Percentiles rank a stretch among this genome's conserved stretches.
These are phyloP conservation scores for Trididemnum miniatum DNA, from an alignment of 23 tunicate genomes.

Conservation along the genomic window DNA sequence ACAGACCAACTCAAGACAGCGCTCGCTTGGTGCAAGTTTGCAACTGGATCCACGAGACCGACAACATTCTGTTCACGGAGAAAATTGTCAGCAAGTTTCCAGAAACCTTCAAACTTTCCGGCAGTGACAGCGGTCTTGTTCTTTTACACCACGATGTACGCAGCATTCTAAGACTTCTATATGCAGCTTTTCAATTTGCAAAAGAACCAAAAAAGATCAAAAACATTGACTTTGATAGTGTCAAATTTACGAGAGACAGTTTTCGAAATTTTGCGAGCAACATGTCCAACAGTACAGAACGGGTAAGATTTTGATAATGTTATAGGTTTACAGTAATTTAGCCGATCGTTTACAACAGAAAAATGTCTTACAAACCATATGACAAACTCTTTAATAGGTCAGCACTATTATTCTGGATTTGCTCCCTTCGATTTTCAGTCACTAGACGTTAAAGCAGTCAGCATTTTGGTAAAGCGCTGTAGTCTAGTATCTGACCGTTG, in stretches of 20 bases:
- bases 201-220: slow-evolving; percentile 26
- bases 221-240: slow-evolving; percentile 30
- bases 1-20: neutral
- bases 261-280: slow-evolving; percentile 22
- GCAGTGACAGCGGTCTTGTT: neutral
- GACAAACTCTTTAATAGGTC: too few relatives aligned
- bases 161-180: slow-evolving; percentile 27
- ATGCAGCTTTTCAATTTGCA: slow-evolving; percentile 22
- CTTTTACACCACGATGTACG: slow-evolving; percentile 37
- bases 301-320: neutral
- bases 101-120: slow-evolving; percentile 21
- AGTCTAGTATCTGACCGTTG: too few relatives aligned
- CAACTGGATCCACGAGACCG: slow-evolving; percentile 44
- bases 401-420: too few relatives aligned
- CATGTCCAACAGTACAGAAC: neutral
- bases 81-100: slow-evolving; percentile 32
- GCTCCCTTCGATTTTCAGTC: too few relatives aligned
- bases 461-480: too few relatives aligned
- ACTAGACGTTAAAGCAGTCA: too few relatives aligned
- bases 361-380: too few relatives aligned
- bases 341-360: too few relatives aligned
- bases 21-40: slow-evolving; percentile 23
- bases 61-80: slow-evolving; percentile 11
- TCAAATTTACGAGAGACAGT: slow-evolving; percentile 33
- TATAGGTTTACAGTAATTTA: too few relatives aligned